phyloP scores from a whole-genome alignment of 1,140 invertebrate species.

The Calephelis nemesis region DNA sequence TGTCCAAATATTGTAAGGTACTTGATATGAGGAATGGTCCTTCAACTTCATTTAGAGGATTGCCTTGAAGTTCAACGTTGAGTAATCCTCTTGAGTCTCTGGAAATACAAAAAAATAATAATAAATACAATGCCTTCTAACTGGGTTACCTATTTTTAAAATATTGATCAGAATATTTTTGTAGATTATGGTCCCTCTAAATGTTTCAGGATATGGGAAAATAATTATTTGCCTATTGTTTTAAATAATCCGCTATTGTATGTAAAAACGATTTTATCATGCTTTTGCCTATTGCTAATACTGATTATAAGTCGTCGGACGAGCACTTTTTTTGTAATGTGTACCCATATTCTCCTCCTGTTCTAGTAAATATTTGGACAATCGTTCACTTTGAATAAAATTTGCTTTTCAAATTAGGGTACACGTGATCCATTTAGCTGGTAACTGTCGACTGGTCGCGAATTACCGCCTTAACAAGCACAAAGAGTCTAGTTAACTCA shows the following conservation, averaged over 20 bases:
- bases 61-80: constrained; percentile 85
- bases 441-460: constrained; percentile 4
- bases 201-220: too few species aligned
- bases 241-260: too few species aligned
- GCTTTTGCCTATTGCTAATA: too few species aligned
- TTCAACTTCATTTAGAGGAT: constrained; percentile 81
- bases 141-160: too few species aligned
- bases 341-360: too few species aligned
- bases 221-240: too few species aligned
- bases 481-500: constrained; percentile 42
- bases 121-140: neutral
- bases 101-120: constrained; percentile 48
- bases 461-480: constrained; percentile 22
- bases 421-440: neutral
- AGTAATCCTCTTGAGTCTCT: constrained; percentile 85
- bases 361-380: too few species aligned
- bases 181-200: too few species aligned
- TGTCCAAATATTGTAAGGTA: constrained; percentile 84
- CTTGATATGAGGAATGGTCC: constrained; percentile 84
- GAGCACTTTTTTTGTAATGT: too few species aligned
- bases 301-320: too few species aligned
- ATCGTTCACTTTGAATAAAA: neutral
- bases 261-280: too few species aligned
- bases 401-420: neutral
- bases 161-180: too few species aligned